phyloP scores from a whole-genome alignment of 2,797 vertebrate genomes.

The Decapterus maruadsi region DNA sequence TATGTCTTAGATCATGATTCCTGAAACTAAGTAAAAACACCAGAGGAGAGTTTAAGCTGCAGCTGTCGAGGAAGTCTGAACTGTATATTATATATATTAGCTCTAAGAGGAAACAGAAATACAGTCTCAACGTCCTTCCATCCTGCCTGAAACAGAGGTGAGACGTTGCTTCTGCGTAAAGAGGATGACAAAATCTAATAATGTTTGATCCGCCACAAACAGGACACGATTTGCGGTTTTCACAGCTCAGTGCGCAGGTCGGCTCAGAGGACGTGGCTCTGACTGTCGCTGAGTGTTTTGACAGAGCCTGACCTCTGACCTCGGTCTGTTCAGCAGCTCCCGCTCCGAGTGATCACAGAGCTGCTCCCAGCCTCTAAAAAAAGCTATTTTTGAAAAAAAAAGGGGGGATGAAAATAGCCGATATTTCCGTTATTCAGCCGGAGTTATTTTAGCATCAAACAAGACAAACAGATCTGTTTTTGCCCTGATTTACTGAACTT shows the following conservation, averaged over 20 bases:
- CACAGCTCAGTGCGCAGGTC: background rate
- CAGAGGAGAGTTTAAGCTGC: background rate
- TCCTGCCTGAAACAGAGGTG: background rate
- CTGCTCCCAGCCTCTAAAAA: background rate
- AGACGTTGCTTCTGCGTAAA: slow-evolving; percentile 9
- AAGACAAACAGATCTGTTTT: slow-evolving; percentile 38
- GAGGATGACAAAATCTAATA: background rate
- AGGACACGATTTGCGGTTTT: background rate
- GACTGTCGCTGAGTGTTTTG: slow-evolving; percentile 34
- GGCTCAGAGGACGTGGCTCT: background rate
- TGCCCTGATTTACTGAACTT: slow-evolving; percentile 23
- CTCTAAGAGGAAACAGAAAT: background rate
- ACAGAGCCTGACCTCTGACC: slow-evolving; percentile 26
- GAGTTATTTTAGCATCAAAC: slow-evolving; percentile 22
- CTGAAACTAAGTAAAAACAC: too few species aligned
- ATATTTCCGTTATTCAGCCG: background rate
- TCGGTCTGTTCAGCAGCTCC: slow-evolving; percentile 11
- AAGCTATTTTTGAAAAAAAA: slow-evolving; percentile 3
- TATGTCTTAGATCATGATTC: too few species aligned
- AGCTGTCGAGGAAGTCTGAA: background rate
- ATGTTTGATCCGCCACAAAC: background rate
- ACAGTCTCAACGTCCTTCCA: too few species aligned
- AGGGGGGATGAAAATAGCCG: slow-evolving; percentile 19
- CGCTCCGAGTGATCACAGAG: background rate
- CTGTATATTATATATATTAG: too few species aligned